Evolutionary conservation across 2,113 vertebrate species (phyloP), one percentile per base, ranked within the genome.

Genomic region (Alethe diademata): DNA sequence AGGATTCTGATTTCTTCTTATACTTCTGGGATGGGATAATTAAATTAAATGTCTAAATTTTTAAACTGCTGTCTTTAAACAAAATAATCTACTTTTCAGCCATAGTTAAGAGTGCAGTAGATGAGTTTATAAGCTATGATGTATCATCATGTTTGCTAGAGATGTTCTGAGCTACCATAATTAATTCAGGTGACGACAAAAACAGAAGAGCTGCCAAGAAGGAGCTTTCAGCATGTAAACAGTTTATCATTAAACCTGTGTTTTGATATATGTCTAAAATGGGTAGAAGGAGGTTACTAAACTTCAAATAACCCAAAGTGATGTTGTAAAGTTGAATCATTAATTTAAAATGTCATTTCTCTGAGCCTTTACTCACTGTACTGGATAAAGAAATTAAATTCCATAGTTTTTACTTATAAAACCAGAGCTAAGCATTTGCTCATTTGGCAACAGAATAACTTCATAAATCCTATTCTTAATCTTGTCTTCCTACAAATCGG

Each of bases 31-130:
- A 97, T 97, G 98, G 80, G 92, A 96, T 98, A 98, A 98, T 98
- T 98, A 98, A 98, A 98, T 98, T 97, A 98, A 98, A 96, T 97
- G 93, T 96, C 96, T 97, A 98, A 96, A 98, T 96, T 98, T 98
- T 98, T 94, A 91, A 98, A 96, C 94, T 57, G 83, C 81, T 81
- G 93, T 95, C 93, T 97, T 98, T 97, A 97, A 97, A 97, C 97
- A 97, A 97, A 96, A 97, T 96, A 97, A 98, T 98, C 96, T 96
- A 79, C 83, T 97, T 95, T 96, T 85, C 95, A 97, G 70, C 93
- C 91, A 88, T 92, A 93, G 88, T 94, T 97, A 97, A 93, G 96
- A 92, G 96, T 96, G 97, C 93, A 96, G 83, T 51, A 93, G 95
- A 97, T 90, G 94, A 78, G 69, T 96, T 97, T 97, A 95, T 96